Evolutionary conservation across 2,888 invertebrate genomes (phyloP).

Genomic region (Morinoia aosen): DNA sequence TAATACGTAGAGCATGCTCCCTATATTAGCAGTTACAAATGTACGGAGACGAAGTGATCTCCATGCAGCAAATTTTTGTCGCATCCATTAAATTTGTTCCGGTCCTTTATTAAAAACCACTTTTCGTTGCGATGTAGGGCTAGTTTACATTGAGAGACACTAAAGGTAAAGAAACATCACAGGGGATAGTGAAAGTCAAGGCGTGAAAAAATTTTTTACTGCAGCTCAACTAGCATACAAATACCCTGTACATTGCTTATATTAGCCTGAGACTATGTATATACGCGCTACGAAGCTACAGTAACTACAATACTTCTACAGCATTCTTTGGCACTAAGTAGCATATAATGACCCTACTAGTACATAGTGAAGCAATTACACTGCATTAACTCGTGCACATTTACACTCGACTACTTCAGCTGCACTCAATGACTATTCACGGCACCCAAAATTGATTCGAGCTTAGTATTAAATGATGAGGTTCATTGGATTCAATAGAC

Average conservation of each 20-base stretch:
- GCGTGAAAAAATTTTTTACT: constrained; percentile 27
- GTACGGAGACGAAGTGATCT: neutral
- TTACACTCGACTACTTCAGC: constrained; percentile 31
- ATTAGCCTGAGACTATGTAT: constrained; percentile 41
- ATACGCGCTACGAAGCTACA: constrained; percentile 38
- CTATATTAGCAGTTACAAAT: no score
- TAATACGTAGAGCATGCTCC: no score
- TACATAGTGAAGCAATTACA: constrained; percentile 37
- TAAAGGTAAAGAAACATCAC: neutral
- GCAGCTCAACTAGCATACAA: constrained; percentile 65
- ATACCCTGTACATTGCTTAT: constrained; percentile 67
- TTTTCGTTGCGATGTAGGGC: neutral
- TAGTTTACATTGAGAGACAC: neutral
- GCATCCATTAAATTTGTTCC: neutral
- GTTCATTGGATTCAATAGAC: neutral
- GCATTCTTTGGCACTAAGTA: constrained; percentile 52
- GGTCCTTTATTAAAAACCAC: neutral
- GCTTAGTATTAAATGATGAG: neutral
- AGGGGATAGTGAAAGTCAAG: neutral
- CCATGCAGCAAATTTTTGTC: neutral
- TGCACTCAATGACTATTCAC: neutral
- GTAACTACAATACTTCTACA: constrained; percentile 36
- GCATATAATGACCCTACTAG: constrained; percentile 42
- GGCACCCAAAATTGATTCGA: neutral
- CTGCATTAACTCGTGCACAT: constrained; percentile 36